Conservation (phyloP, 1,140 invertebrate genomes). For the Parasteatoda tepidariorum region DNA sequence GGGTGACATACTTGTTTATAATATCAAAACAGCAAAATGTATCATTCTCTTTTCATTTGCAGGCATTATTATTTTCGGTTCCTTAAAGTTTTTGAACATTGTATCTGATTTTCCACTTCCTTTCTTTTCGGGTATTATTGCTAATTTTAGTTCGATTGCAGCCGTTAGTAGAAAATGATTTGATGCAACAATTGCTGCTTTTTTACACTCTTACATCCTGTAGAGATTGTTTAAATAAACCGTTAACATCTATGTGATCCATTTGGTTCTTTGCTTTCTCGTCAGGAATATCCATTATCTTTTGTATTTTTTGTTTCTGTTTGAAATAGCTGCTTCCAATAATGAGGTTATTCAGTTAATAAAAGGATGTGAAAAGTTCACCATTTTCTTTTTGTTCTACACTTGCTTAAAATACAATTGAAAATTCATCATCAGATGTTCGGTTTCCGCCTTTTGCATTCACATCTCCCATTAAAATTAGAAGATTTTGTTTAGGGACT, state of each 20-base stretch:
- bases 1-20: too few relatives aligned
- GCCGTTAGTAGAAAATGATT: background rate
- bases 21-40: too few relatives aligned
- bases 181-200: background rate
- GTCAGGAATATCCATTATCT: background rate
- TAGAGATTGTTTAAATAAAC: conserved; percentile 4
- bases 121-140: background rate
- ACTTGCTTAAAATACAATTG: background rate
- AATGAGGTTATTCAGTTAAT: background rate
- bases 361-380: conserved; percentile 2
- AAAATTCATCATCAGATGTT: background rate
- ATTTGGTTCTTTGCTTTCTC: conserved; percentile 6
- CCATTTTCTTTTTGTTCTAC: background rate
- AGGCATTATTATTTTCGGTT: too few relatives aligned
- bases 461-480: conserved; percentile 5
- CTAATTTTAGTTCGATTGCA: conserved; percentile 2
- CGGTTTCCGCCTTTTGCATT: conserved; percentile 9
- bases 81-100: background rate
- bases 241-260: conserved; percentile 3
- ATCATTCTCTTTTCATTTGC: too few relatives aligned
- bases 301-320: too few relatives aligned
- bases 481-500: conserved; percentile 10
- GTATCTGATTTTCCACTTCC: background rate
- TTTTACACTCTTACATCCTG: too few relatives aligned
- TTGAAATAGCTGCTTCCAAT: background rate